Percentiles rank a stretch among this genome's conserved stretches.
phyloP scores from a whole-genome alignment of 2,797 vertebrate species.

The Myotis findleyi region DNA sequence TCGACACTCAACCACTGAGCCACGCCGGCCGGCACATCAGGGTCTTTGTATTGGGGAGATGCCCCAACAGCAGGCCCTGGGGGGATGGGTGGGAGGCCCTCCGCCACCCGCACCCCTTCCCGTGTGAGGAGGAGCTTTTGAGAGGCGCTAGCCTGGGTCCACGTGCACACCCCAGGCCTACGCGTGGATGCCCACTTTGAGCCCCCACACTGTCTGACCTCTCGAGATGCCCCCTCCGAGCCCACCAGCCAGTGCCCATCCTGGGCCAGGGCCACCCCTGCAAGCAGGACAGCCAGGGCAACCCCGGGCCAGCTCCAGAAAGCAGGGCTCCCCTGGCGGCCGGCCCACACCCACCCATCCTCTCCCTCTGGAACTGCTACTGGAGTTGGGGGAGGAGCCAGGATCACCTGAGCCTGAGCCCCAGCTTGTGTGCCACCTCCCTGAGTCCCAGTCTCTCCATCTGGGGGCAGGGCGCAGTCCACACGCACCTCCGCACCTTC shows the following conservation, averaged over 20 bases:
- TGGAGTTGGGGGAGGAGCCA: not conserved
- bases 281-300: not conserved
- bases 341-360: accelerated
- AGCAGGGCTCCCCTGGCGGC: not conserved
- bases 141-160: not conserved
- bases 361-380: not conserved
- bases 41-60: not conserved
- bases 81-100: not conserved
- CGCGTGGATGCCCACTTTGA: not conserved
- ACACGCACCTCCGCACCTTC: accelerated
- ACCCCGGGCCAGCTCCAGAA: not conserved
- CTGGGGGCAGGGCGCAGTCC: not conserved
- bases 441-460: not conserved
- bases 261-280: not conserved
- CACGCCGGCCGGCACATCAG: no score
- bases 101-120: accelerated
- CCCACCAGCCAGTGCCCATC: not conserved
- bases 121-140: not conserved
- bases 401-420: not conserved
- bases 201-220: not conserved
- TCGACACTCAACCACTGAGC: no score
- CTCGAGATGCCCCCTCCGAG: not conserved
- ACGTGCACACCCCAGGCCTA: accelerated
- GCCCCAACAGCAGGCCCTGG: not conserved
- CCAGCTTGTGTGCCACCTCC: not conserved